Conservation (phyloP, 2,113 vertebrate species). For the Odocoileus virginianus region DNA sequence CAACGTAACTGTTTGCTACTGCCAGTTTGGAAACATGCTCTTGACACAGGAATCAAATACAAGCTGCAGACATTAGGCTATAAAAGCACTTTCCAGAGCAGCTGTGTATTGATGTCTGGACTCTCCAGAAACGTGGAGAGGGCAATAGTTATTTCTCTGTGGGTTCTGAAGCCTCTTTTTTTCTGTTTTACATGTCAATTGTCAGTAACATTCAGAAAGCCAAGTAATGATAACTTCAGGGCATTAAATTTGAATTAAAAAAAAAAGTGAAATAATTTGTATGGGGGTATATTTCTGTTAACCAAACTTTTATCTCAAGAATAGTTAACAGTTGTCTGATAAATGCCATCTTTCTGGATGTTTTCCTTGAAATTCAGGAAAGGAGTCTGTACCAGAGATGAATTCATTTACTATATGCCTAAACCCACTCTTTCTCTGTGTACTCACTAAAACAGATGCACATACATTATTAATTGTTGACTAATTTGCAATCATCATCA, state of each 20-base stretch:
- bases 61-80: not conserved
- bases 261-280: slow-evolving; percentile 64
- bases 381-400: slow-evolving; percentile 57
- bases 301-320: slow-evolving; percentile 52
- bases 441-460: slow-evolving; percentile 73
- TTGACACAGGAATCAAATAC: slow-evolving; percentile 9
- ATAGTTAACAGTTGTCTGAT: slow-evolving; percentile 66
- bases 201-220: not conserved
- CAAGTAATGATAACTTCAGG: not conserved
- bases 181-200: not conserved
- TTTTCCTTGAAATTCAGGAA: slow-evolving; percentile 63
- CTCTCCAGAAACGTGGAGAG: not conserved
- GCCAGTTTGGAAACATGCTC: not conserved
- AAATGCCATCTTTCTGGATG: slow-evolving; percentile 71
- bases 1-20: fast-evolving
- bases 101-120: not conserved
- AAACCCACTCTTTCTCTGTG: slow-evolving; percentile 43
- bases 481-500: slow-evolving; percentile 73
- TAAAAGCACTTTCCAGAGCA: slow-evolving; percentile 39
- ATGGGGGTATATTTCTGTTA: slow-evolving; percentile 30
- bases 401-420: slow-evolving; percentile 69
- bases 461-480: slow-evolving; percentile 80
- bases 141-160: not conserved
- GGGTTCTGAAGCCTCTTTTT: not conserved
- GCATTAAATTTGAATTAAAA: not conserved